phyloP scores from a whole-genome alignment of 2,797 vertebrate species.

The Tapirus indicus region DNA sequence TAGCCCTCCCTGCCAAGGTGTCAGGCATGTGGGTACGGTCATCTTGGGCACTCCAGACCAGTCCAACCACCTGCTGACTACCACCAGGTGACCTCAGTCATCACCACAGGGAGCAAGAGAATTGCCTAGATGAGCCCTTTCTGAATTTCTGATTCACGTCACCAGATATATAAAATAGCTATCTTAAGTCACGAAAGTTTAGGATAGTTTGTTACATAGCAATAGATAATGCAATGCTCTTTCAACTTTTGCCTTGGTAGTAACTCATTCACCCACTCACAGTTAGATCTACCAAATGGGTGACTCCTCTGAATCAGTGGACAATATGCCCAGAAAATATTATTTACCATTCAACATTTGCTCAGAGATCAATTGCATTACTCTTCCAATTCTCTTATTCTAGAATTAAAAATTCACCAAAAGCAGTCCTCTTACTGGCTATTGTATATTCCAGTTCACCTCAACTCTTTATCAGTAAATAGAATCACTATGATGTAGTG shows the following conservation, averaged over 20 bases:
- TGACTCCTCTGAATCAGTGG: constrained; percentile 6
- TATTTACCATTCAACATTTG: not conserved
- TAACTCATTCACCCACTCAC: constrained; percentile 5
- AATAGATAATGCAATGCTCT: not conserved
- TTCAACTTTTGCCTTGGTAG: constrained; percentile 5
- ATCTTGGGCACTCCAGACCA: not conserved
- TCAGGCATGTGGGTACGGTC: not conserved
- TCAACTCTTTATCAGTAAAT: not conserved
- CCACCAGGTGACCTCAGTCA: not conserved
- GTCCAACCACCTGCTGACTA: not conserved
- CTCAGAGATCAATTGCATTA: not conserved
- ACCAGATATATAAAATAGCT: not conserved
- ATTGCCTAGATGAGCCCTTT: not conserved
- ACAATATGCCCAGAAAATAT: not conserved
- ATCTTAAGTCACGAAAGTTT: not conserved
- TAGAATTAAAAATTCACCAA: not conserved
- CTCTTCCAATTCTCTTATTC: constrained; percentile 1
- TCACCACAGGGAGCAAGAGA: not conserved
- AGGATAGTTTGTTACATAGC: not conserved
- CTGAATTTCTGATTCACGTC: not conserved
- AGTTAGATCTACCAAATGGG: not conserved
- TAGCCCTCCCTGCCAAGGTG: not conserved
- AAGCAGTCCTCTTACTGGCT: not conserved
- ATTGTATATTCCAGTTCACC: not conserved
- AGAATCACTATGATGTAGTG: not conserved